Base-by-base conservation (phyloP, 2,888 invertebrate species). In the Diarsia dahlii region DNA sequence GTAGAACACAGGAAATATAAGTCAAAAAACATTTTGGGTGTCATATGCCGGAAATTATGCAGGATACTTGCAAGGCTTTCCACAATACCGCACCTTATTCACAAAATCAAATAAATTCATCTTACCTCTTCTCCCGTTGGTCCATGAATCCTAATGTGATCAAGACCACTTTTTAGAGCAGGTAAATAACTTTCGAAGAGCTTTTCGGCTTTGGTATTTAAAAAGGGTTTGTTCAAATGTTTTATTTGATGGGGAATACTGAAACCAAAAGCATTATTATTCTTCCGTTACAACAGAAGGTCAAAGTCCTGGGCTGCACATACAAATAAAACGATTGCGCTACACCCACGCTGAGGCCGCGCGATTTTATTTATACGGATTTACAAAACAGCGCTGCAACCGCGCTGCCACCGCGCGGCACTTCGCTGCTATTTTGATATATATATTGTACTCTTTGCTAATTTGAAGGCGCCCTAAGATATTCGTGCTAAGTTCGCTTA, bases 101-200 rank as follows among this genome's bases (percentile, higher is more conserved):
- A 46, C 34, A 63, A 58, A 71, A 56, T 54, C 23, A 1, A 46
- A 34, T 8, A 72, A 13, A 60, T 1, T 39, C 12, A 72, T 76
- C 77, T 68, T 81, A 94, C 95, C 92, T 94, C 91, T 48, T 92
- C 91, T 20, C 88, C 92, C 20, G 92, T 90, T 45, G 93, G 92
- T 66, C 93, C 93, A 76, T 92, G 88, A 69, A 94, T 71, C n/a
- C 78, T 81, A 45, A 86, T 68, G 69, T 72, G 56, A 65, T 88
- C 84, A 74, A 91, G 67, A 78, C 87, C 87, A 63, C 84, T 88
- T 54, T 87, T 80, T 62, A 91, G 68, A 69, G 82, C 34, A 56
- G 86, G 87, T n/a, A 89, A 64, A 78, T 83, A 90, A 68, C 86
- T 85, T 52, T 88, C 83, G 12, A 91, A 9, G 23, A 76, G 74